Conservation (phyloP, 2,113 vertebrate genomes). For the Mola mola region DNA sequence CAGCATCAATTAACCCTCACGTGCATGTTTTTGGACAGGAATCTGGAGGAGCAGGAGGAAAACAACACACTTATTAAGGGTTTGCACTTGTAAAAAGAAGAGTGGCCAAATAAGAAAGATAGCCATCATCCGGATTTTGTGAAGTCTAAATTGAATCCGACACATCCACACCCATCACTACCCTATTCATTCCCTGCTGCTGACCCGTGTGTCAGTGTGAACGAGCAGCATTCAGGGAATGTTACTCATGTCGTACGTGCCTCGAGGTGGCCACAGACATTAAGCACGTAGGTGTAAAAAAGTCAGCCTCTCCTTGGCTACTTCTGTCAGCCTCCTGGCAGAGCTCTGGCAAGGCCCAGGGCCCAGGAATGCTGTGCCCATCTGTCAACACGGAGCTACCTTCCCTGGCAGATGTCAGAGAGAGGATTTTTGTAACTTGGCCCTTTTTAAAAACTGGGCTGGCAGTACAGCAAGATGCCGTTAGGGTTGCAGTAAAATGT, state of each 20-base stretch:
- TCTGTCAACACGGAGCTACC: slow-evolving; percentile 80
- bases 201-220: slow-evolving; percentile 64
- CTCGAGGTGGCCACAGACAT: slow-evolving; percentile 80
- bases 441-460: slow-evolving; percentile 78
- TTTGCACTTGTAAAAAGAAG: too few species aligned
- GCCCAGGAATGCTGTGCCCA: slow-evolving; percentile 82
- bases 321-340: slow-evolving; percentile 72
- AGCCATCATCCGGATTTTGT: slow-evolving; percentile 1
- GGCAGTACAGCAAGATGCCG: slow-evolving; percentile 34
- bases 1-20: too few species aligned
- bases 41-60: too few species aligned
- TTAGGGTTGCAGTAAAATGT: slow-evolving; percentile 42
- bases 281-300: slow-evolving; percentile 83
- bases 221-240: slow-evolving; percentile 68
- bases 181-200: too few species aligned
- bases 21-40: too few species aligned
- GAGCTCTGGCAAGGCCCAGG: slow-evolving; percentile 53
- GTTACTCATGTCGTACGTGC: slow-evolving; percentile 77
- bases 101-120: too few species aligned
- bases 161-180: slow-evolving; percentile 52
- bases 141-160: slow-evolving; percentile 42
- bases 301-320: slow-evolving; percentile 66
- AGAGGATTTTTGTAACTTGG: slow-evolving; percentile 77
- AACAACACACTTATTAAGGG: too few species aligned
- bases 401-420: slow-evolving; percentile 78